Base-by-base conservation (phyloP, 2,888 invertebrate genomes). In the Cantharis rustica region DNA sequence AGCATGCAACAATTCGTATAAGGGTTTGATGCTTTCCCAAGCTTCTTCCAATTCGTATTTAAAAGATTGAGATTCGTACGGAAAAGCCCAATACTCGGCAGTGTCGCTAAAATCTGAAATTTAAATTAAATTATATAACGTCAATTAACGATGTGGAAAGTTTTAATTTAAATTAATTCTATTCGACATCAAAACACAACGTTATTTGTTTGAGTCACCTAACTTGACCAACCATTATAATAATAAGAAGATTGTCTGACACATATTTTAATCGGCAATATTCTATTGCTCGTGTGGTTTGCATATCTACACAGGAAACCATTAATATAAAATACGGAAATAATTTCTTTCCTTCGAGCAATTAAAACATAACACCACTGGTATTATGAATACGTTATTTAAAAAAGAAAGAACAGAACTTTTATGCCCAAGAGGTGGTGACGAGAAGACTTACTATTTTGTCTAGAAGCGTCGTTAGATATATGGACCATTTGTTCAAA, bases 31-130 rank as follows among this genome's bases (percentile, higher is more conserved):
- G 88, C 93, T 93, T 84, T 94, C 93, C 95, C 96, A 96, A 64
- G 94, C 93, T 79, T 93, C 93, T 73, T 95, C 95, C 17, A 97
- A 89, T 82, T 96, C 96, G 76, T 93, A 90, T 72, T 93, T 91
- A 84, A 98, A 93, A 76, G 93, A 92, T 0, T 91, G 89, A 0
- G 94, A 93, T 84, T 96, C 96, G 85, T 96, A 98, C 0, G 94
- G 94, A 84, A 95, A 94, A 89, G 95, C 93, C 97, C 98, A 97
- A 85, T 95, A 95, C 27, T 95, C 95, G 0, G 96, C 95, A 0
- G 94, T 95, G 84, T 97, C 95, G 1, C 94, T 93, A 82, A 96
- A 96, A 89, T 96, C 97, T 97, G 86, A 3, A 70, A 66, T 47
- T 47, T n/a, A 47, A 47, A 47, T 47, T 7, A 47, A 47, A 1